A percentile compares a stretch with the other conserved stretches of the same genome.
These are phyloP conservation scores for Protobothrops flavoviridis DNA, from an alignment of 2,113 vertebrate species.

Conservation along the genomic window DNA sequence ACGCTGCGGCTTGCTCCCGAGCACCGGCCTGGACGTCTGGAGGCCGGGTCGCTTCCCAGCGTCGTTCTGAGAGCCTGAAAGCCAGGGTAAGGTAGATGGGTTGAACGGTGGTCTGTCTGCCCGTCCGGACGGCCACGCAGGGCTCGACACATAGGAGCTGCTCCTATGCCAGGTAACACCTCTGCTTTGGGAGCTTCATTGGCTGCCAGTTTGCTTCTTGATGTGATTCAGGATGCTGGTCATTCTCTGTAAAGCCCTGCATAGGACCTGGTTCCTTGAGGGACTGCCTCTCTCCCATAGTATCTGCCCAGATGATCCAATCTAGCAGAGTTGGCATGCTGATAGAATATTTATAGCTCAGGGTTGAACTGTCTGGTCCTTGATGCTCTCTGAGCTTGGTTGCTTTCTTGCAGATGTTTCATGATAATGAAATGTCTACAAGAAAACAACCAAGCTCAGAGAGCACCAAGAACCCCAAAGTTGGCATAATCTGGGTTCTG, in stretches of 20 bases:
- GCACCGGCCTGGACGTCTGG: no score
- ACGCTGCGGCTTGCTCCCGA: no score
- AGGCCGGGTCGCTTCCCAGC: no score
- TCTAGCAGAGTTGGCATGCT: background rate
- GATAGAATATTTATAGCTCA: no score
- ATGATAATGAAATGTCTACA: background rate
- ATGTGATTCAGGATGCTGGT: background rate
- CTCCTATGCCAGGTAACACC: background rate
- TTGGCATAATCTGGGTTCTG: background rate
- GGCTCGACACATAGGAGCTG: no score
- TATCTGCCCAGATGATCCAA: background rate
- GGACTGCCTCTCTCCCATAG: background rate
- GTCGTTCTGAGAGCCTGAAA: no score
- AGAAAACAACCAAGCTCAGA: no score
- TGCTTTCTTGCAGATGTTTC: background rate
- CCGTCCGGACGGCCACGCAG: no score
- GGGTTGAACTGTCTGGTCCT: no score
- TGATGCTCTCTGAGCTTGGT: background rate
- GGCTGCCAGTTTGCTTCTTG: background rate
- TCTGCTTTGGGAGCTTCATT: background rate
- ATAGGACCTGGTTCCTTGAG: background rate
- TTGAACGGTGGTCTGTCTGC: no score
- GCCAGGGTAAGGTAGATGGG: no score
- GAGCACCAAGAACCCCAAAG: no score
- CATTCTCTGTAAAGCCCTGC: background rate